phyloP scores from a whole-genome alignment of 2,797 vertebrate genomes.

The Poecilia wingei region DNA sequence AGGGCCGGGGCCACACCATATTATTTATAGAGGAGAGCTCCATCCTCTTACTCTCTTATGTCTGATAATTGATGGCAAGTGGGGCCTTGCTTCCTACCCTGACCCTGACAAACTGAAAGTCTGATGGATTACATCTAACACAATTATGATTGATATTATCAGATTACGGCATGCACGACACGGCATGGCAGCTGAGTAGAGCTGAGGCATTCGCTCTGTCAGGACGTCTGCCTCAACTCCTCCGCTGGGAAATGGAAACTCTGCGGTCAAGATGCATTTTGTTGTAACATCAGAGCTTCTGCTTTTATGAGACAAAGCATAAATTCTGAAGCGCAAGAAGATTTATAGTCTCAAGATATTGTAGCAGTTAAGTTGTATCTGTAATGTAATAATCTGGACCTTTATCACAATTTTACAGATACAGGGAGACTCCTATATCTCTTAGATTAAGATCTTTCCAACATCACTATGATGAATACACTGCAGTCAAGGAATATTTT shows the following conservation, averaged over 20 bases:
- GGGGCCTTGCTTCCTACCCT: conserved; percentile 88
- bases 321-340: background rate
- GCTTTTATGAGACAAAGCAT: background rate
- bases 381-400: background rate
- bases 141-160: conserved; percentile 95
- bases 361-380: background rate
- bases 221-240: conserved; percentile 57
- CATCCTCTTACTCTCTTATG: conserved; percentile 84
- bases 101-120: conserved; percentile 90
- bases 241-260: conserved; percentile 59
- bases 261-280: conserved; percentile 21
- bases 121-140: conserved; percentile 92
- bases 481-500: background rate
- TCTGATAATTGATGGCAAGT: conserved; percentile 94
- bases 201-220: conserved; percentile 81
- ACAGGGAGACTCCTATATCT: background rate
- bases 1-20: conserved; percentile 83
- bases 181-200: conserved; percentile 69
- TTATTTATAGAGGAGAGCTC: conserved; percentile 91
- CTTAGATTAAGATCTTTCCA: background rate
- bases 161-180: conserved; percentile 84
- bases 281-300: background rate
- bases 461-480: background rate
- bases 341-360: background rate
- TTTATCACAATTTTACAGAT: background rate